Percentiles rank a stretch among this genome's conserved stretches.
Evolutionary conservation across 2,797 vertebrate genomes (phyloP).

Genomic region (Gymnothorax reevesii): DNA sequence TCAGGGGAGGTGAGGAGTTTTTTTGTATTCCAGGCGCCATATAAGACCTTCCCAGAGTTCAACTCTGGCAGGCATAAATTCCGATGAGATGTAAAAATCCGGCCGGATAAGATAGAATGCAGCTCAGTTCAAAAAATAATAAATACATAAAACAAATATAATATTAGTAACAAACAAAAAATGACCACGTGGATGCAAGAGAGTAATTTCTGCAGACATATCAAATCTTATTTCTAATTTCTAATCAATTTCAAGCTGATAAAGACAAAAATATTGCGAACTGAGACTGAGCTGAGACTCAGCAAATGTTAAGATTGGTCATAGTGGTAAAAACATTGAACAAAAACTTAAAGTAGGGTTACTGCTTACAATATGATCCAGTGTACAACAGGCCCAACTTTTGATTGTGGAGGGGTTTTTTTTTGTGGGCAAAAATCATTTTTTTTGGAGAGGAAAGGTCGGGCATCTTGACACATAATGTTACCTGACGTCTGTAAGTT

Average conservation of each 20-base stretch:
- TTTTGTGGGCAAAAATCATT: background rate
- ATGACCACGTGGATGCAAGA: background rate
- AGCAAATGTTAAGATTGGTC: too few species aligned
- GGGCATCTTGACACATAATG: constrained; percentile 29
- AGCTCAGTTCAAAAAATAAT: background rate
- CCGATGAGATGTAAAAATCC: background rate
- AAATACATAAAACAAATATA: background rate
- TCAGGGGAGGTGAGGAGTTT: background rate
- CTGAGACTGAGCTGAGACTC: too few species aligned
- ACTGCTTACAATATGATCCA: background rate
- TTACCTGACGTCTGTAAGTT: constrained; percentile 91
- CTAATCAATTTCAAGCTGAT: too few species aligned
- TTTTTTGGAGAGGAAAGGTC: background rate
- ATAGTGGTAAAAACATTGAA: too few species aligned
- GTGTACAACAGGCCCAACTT: background rate
- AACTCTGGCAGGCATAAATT: background rate
- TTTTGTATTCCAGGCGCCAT: background rate
- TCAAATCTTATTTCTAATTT: too few species aligned
- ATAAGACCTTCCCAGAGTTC: background rate
- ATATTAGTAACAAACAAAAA: background rate
- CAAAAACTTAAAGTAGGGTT: too few species aligned
- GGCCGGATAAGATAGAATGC: background rate
- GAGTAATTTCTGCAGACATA: background rate
- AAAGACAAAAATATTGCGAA: too few species aligned
- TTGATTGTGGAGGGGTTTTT: too few species aligned